Evolutionary conservation across 2,113 vertebrate genomes (phyloP), one percentile per base, ranked within the genome.

Genomic region (Crotophaga sulcirostris): DNA sequence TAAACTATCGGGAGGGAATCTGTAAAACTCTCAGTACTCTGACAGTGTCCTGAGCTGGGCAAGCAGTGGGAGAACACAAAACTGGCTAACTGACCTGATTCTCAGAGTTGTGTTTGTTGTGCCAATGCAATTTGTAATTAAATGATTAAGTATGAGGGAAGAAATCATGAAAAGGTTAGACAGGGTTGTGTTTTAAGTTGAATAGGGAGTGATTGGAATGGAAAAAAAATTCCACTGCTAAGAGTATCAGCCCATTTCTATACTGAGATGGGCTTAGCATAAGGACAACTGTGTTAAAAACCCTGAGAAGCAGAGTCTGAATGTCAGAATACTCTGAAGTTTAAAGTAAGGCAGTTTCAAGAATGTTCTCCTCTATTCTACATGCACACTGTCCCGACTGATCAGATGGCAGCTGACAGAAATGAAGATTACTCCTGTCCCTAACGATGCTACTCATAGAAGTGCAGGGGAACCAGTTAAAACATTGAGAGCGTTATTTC

Each of bases 311-410:
- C 14, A 62, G 29, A 56, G 52, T 55, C 19, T 51, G 33, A 81
- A 59, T 33, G 9, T 84, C 60, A 87, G 29, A 42, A 16, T 42
- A 9, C 55, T 73, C 63, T 85, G 29, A 63, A 78, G 66, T 54
- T 84, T 75, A 31, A 62, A 64, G 23, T 24, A 54, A 74, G 17
- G 11, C 15, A 34, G 4, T 75, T 90, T 87, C 47, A 82, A 79
- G 52, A 63, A 42, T 36, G 24, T 78, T 91, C 21, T 89, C 7
- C 24, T 82, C 54, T 66, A 16, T 4, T 56, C 26, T 40, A 52
- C 16, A 6, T 13, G 21, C 34, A 42, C 1, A 0, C 6, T 5
- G 25, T 69, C 44, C 51, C 2, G 6, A 5, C 6, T n/a, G 49
- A n/a, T 77, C 45, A 45, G 42, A 44, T 0, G 3, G 34, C 25